Evolutionary conservation across 2,797 vertebrate genomes (phyloP), one percentile per base, ranked within the genome.

Genomic region (Choloepus didactylus): DNA sequence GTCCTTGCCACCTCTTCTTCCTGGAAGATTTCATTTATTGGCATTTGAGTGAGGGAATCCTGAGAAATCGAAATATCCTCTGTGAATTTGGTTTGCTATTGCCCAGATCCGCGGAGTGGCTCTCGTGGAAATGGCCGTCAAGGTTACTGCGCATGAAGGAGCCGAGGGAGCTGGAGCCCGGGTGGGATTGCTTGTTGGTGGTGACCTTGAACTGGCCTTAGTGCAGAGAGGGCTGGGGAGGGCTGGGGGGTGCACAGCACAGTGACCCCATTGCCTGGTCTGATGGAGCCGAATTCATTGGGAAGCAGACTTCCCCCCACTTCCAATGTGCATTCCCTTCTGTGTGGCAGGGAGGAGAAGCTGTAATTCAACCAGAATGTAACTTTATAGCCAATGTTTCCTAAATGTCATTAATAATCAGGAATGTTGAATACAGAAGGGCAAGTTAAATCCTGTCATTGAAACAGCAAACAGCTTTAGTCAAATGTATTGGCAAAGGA

Each of bases 381-480:
- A 98, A 98, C 94, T 97, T 98, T 97, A 82, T 62, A 93, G 97
- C 93, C 95, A 82, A 60, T 97, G 96, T 98, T 98, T 98, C 98
- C 97, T 98, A 98, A 98, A 98, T 98, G 98, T 96, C 98, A 97
- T 98, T 98, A 98, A 98, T 98, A 98, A 98, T 98, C 98, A 98
- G 98, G 98, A 98, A 98, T 89, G 95, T 96, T 97, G 98, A 97
- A 97, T 98, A 94, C 96, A 97, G 98, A 98, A 98, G 98, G 98
- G 97, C 98, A 98, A 98, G 98, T 98, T 98, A 98, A 99, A 98
- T 98, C 98, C 98, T 98, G 98, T 98, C 98, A 98, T 98, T 98
- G 98, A 98, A 98, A 99, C 98, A 98, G 98, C 98, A 98, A 98
- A 98, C 98, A 98, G 98, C 98, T 98, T 98, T 98, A 98, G 98